Conservation (phyloP, 2,113 vertebrate species). For the Melanostigma gelatinosum region DNA sequence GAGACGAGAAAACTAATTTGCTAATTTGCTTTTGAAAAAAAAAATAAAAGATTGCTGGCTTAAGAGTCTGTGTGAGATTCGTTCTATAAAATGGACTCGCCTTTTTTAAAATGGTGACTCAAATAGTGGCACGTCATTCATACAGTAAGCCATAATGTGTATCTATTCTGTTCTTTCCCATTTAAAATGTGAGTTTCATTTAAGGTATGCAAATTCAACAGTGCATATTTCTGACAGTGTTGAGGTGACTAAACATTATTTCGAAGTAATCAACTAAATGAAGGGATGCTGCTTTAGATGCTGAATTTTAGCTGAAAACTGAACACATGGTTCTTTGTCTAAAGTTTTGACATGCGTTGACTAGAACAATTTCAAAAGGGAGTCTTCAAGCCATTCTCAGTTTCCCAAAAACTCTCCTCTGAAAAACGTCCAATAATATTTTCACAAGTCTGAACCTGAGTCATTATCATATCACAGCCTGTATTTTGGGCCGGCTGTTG, state of each 20-base stretch:
- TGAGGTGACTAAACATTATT: not conserved
- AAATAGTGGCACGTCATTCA: not conserved
- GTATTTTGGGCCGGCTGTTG: slow-evolving; percentile 44
- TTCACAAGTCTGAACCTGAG: slow-evolving; percentile 8
- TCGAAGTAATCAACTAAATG: not conserved
- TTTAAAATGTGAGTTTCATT: not conserved
- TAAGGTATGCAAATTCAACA: too few relatives aligned
- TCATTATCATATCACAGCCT: not conserved
- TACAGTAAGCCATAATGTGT: not conserved
- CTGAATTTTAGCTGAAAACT: not conserved
- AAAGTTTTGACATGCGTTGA: not conserved
- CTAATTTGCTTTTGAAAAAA: slow-evolving; percentile 6
- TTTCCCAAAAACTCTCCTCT: not conserved
- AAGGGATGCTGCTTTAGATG: not conserved
- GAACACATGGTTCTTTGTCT: slow-evolving; percentile 1
- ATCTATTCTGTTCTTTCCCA: not conserved
- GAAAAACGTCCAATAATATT: not conserved
- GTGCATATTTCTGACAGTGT: not conserved
- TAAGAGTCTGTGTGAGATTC: not conserved
- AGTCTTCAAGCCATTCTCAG: not conserved
- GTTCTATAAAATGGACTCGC: not conserved
- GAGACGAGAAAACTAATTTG: not conserved
- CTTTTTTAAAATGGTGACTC: not conserved
- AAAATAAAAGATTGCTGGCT: not conserved
- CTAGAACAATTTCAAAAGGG: slow-evolving; percentile 12